A percentile compares a stretch with the other conserved stretches of the same genome.
These are phyloP conservation scores for Perdita meconis DNA, from an alignment of 2,888 invertebrate species.

Conservation along the genomic window DNA sequence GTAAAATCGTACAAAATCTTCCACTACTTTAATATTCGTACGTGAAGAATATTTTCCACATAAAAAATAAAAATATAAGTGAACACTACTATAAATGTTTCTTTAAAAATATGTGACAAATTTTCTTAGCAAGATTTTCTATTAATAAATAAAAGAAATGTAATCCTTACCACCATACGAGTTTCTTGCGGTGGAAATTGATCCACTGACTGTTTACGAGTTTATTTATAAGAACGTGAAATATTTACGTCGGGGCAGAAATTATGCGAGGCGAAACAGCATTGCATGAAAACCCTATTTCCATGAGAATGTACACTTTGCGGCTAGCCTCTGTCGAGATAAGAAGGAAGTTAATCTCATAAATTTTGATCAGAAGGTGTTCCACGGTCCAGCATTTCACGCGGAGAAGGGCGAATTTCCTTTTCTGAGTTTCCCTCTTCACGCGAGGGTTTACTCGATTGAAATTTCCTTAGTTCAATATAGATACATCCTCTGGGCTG, in stretches of 20 bases:
- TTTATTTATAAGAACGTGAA: not conserved
- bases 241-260: conserved; percentile 9
- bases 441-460: not conserved
- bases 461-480: not conserved
- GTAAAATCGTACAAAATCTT: too few species aligned
- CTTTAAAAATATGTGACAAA: too few species aligned
- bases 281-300: conserved; percentile 16
- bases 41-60: too few species aligned
- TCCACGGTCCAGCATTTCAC: not conserved
- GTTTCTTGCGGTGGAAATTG: not conserved
- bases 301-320: conserved; percentile 12
- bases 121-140: too few species aligned
- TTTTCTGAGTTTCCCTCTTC: conserved; percentile 2
- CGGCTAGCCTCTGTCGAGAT: conserved; percentile 8
- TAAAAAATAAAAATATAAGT: too few species aligned
- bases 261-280: conserved; percentile 7
- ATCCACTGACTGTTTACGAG: not conserved
- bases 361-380: conserved; percentile 21
- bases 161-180: too few species aligned
- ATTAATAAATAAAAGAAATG: too few species aligned
- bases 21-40: too few species aligned
- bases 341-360: conserved; percentile 28
- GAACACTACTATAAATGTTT: not conserved
- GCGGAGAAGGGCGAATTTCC: not conserved
- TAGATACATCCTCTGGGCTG: not conserved